Evolutionary conservation across 2,888 invertebrate genomes (phyloP).

Genomic region (Pollenia labialis): DNA sequence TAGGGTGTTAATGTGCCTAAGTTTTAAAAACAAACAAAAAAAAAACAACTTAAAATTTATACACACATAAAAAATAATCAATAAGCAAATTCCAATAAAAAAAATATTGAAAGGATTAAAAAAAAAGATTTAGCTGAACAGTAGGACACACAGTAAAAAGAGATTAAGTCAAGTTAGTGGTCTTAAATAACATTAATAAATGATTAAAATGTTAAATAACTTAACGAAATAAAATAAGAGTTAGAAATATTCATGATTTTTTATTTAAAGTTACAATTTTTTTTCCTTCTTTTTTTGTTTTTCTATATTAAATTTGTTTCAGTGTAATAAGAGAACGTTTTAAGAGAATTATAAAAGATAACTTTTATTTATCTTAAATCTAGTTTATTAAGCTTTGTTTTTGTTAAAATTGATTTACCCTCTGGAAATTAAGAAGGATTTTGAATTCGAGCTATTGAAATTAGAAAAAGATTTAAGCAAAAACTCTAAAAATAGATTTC

Average conservation of each 20-base stretch:
- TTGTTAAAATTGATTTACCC: too few species aligned
- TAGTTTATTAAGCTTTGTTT: too few species aligned
- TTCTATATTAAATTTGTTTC: too few species aligned
- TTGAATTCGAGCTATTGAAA: too few species aligned
- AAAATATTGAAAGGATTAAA: slow-evolving; percentile 36
- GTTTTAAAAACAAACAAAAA: slow-evolving; percentile 65
- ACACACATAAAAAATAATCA: slow-evolving; percentile 61
- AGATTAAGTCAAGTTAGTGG: slow-evolving; percentile 38
- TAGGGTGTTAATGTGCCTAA: slow-evolving; percentile 74
- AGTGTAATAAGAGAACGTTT: too few species aligned
- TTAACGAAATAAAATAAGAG: slow-evolving; percentile 16
- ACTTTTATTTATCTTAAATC: too few species aligned
- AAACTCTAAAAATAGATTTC: slow-evolving; percentile 13
- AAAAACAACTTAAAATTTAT: slow-evolving; percentile 59
- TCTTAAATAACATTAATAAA: slow-evolving; percentile 18
- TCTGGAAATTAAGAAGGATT: too few species aligned
- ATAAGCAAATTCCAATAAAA: slow-evolving; percentile 22
- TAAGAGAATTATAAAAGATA: too few species aligned
- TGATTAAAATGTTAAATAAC: neutral
- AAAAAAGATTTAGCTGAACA: slow-evolving; percentile 21
- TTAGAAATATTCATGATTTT: neutral
- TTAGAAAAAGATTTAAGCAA: neutral
- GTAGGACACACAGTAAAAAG: slow-evolving; percentile 14
- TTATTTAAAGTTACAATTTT: too few species aligned
- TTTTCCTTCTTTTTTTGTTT: too few species aligned